Base-by-base conservation (phyloP, 1,140 invertebrate species). In the Pogonomyrmex californicus region DNA sequence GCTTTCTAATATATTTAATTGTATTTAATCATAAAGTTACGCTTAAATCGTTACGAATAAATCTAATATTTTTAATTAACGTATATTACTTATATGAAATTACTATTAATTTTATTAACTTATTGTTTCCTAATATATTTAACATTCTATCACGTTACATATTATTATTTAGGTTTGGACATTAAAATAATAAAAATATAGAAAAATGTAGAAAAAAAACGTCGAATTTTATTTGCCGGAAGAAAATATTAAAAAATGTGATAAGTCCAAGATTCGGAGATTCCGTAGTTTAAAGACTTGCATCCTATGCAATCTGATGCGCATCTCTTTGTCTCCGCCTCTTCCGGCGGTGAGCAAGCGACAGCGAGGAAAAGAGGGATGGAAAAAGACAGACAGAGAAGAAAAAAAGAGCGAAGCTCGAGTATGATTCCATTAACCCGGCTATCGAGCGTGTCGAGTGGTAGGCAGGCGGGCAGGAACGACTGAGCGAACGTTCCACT, bases 401-500 rank as follows among this genome's bases (percentile, higher is more conserved):
- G 10, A 63, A 30, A 78, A 78, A 78, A 85, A 77, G 70, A 78
- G 49, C 60, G 60, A 78, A 63, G 49, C 68, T 83, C 44, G 66
- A 87, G 78, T 73, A 81, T 86, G 78, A 87, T 87, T 87, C 86
- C 70, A 87, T 87, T 87, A 87, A 85, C 79, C 71, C 54, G 79
- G 51, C 41, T 85, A 68, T 83, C 79, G 79, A 83, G 79, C 63
- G 62, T 75, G 51, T 66, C 54, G 68, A 85, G 85, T 70, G 66
- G 63, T 41, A 85, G 70, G 60, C 44, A 49, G 65, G 66, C 85
- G 12, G 62, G 44, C 38, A 77, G 51, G 54, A 49, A 54, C 81
- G 82, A 66, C 71, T 56, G 66, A 87, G 83, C 85, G 71, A 87
- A 81, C 66, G 85, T 79, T 81, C 79, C 79, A 83, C 54, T 83